Base-by-base conservation (phyloP, 2,797 vertebrate genomes). In the Poecilia wingei region DNA sequence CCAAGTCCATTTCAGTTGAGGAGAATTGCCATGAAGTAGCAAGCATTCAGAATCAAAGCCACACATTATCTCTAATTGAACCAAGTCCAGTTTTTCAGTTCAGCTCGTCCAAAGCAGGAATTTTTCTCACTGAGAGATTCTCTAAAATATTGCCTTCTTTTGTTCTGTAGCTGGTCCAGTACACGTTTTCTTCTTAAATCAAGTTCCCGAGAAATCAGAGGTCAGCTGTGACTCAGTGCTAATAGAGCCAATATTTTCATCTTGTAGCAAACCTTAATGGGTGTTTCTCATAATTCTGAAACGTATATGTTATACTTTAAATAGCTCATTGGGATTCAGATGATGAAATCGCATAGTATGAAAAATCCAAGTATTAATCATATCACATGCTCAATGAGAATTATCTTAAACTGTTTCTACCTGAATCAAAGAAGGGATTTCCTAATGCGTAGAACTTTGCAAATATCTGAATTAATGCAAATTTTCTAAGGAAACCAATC, bases 11-110 rank as follows among this genome's bases (percentile, higher is more conserved):
- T 93, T 87, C 89, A 89, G 84, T 84, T 75, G 85, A 93, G 88
- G 77, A 86, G 88, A 92, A 94, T 94, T 91, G 91, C 89, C 85
- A 84, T 83, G 76, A 88, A 88, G 85, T 72, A 85, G 83, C 86
- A 87, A 78, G 89, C 89, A 89, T 92, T 93, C 88, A 91, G 86
- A 81, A 93, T 87, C 86, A 93, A 91, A 89, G 90, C 89, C 86
- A 87, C 87, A 87, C 92, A 93, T 93, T 90, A 93, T 88, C 86
- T 88, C 84, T 93, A 92, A 94, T 94, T 94, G 92, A 94, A 93
- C 92, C 76, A 82, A 89, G 78, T 88, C 86, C 86, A 79, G 81
- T 83, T 84, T 93, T 90, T 85, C 78, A 84, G 82, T 88, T 80
- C 80, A 74, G 87, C 88, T 87, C 55, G 79, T 87, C 31, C 46